phyloP scores from a whole-genome alignment of 2,888 invertebrate genomes.

The Mongoloraphidia duomilia region DNA sequence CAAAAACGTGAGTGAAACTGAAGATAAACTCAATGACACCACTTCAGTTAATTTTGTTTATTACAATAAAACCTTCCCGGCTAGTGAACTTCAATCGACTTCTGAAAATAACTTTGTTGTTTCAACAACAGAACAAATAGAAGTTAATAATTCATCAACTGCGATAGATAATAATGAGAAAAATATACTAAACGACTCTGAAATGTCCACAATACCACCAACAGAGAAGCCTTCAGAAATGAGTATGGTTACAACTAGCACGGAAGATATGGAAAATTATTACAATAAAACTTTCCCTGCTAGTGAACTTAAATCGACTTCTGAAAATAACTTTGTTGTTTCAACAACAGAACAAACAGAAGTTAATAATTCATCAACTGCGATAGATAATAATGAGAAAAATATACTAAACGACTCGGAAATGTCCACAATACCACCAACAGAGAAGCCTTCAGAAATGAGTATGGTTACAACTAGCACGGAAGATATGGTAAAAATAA shows the following conservation, averaged over 20 bases:
- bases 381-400: slow-evolving; percentile 1
- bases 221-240: slow-evolving; percentile 1
- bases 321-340: too few relatives aligned
- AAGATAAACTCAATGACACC: too few relatives aligned
- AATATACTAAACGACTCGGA: background rate
- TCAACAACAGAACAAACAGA: too few relatives aligned
- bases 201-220: slow-evolving; percentile 1
- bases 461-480: background rate
- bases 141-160: background rate
- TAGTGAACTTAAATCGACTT: too few relatives aligned
- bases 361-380: background rate
- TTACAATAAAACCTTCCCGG: too few relatives aligned
- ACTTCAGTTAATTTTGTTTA: too few relatives aligned
- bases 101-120: too few relatives aligned
- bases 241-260: background rate
- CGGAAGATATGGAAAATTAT: slow-evolving; percentile 3
- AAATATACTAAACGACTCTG: background rate
- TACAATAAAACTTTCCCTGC: too few relatives aligned
- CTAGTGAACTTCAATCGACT: too few relatives aligned
- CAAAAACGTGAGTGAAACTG: too few relatives aligned
- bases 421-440: background rate
- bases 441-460: slow-evolving; percentile 2
- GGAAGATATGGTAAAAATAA: slow-evolving; percentile 8
- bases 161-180: background rate
- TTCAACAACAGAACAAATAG: too few relatives aligned